Evolutionary conservation across 2,888 invertebrate species (phyloP), one percentile per base, ranked within the genome.

Genomic region (Drosophila vallismaia): DNA sequence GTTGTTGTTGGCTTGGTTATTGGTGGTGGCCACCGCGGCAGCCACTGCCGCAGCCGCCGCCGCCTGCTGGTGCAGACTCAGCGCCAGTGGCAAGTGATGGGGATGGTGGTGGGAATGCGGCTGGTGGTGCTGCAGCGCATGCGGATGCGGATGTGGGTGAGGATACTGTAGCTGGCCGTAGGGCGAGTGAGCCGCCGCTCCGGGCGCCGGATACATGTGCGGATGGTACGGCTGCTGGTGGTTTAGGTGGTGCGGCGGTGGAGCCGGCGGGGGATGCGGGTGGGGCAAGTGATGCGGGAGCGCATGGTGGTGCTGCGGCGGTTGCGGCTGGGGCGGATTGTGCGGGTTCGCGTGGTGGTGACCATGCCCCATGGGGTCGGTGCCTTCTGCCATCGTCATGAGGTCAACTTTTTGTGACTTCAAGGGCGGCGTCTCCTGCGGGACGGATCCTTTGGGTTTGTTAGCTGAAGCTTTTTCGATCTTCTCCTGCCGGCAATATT

Each of bases 341-440:
- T 91, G 91, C 77, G 90, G 84, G 77, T 88, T 86, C 79, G 90
- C 86, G 85, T 85, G 87, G 85, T 85, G 87, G 70, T 81, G 89
- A 79, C 91, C 91, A 88, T 92, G 93, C 92, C 92, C 93, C 92
- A 92, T 94, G 92, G 92, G 94, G 93, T 93, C 93, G 91, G 93
- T 93, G 92, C 93, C 93, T 93, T 94, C 94, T 92, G 95, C 95
- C 95, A 95, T 95, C 93, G 95, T 95, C 95, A 95, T 95, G 92
- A 93, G 93, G 91, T 92, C 91, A 89, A 88, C 74, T 82, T 90
- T 91, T 86, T 89, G 81, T 77, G 64, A 45, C 73, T 71, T 71
- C 55, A 68, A 60, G 51, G 36, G 45, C 64, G 55, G 66, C 62
- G 60, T 76, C 86, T 48, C 28, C 49, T 66, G 49, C 70, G 62